Conservation (phyloP, 2,888 invertebrate genomes). For the Tolmerus cingulatus region DNA sequence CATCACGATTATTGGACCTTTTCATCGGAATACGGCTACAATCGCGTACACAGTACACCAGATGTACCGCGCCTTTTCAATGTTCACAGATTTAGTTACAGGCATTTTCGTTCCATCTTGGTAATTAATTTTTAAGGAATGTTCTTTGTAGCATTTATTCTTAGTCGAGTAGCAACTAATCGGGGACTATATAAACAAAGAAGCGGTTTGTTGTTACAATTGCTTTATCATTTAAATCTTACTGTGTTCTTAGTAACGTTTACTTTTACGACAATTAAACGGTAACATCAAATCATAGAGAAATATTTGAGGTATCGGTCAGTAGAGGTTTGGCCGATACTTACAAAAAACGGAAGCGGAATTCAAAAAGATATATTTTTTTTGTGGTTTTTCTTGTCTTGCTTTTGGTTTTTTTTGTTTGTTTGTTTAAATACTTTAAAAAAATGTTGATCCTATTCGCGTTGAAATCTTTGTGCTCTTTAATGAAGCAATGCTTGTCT, state of each 20-base stretch:
- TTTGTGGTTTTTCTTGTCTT: neutral
- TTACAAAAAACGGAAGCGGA: conserved; percentile 20
- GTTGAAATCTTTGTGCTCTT: conserved; percentile 31
- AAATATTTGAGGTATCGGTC: neutral
- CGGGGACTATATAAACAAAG: conserved; percentile 32
- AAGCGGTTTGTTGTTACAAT: conserved; percentile 29
- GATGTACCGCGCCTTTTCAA: neutral
- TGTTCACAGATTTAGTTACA: conserved; percentile 21
- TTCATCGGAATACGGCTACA: neutral
- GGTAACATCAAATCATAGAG: neutral
- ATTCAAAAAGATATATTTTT: neutral
- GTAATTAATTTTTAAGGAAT: conserved; percentile 20
- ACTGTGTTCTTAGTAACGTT: conserved; percentile 22
- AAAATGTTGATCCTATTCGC: conserved; percentile 10
- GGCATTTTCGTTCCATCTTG: neutral
- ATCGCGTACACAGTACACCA: neutral
- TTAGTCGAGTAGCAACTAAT: conserved; percentile 32
- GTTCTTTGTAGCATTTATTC: conserved; percentile 11
- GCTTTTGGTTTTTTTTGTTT: neutral
- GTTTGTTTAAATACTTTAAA: conserved; percentile 6
- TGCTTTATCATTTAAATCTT: conserved; percentile 33
- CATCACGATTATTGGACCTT: conserved; percentile 40
- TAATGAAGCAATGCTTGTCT: conserved; percentile 28
- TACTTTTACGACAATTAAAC: conserved; percentile 7
- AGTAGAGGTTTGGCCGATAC: neutral